phyloP scores from a whole-genome alignment of 2,113 vertebrate genomes.

The Sylvicapra grimmia region DNA sequence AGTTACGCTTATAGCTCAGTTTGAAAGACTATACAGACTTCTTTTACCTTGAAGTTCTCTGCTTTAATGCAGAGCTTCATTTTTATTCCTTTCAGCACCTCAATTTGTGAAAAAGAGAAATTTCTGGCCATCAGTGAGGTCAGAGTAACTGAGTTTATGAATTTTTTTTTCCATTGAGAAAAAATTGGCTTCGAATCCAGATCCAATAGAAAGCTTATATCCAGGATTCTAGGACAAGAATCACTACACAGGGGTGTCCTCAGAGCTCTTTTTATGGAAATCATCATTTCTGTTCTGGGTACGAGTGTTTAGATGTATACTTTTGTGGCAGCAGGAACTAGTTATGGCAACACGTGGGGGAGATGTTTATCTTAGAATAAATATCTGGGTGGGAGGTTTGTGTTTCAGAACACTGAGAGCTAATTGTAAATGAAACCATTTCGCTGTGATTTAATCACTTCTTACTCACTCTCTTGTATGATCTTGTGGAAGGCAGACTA shows the following conservation, averaged over 20 bases:
- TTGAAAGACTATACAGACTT: neutral
- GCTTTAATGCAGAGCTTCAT: neutral
- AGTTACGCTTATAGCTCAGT: neutral
- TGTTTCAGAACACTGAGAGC: conserved; percentile 30
- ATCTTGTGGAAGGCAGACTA: neutral
- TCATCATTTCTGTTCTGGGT: neutral
- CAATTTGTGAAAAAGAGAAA: neutral
- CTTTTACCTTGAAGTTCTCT: neutral
- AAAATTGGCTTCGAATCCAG: neutral
- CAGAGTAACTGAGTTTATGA: neutral
- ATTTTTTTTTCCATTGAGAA: neutral
- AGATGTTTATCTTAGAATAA: conserved; percentile 29
- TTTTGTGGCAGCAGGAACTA: neutral
- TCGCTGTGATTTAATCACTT: conserved; percentile 19
- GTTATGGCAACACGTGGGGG: neutral
- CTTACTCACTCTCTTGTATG: conserved; percentile 16
- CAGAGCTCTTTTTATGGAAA: neutral
- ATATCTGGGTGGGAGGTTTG: conserved; percentile 41
- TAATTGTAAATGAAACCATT: conserved; percentile 45
- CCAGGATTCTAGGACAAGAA: neutral
- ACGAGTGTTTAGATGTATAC: neutral
- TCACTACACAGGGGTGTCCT: neutral
- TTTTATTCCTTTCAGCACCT: neutral
- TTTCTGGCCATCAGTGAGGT: neutral
- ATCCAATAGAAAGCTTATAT: neutral